These are phyloP conservation scores for Drosophila meridionalis DNA, from an alignment of 2,888 invertebrate genomes.

Conservation along the genomic window DNA sequence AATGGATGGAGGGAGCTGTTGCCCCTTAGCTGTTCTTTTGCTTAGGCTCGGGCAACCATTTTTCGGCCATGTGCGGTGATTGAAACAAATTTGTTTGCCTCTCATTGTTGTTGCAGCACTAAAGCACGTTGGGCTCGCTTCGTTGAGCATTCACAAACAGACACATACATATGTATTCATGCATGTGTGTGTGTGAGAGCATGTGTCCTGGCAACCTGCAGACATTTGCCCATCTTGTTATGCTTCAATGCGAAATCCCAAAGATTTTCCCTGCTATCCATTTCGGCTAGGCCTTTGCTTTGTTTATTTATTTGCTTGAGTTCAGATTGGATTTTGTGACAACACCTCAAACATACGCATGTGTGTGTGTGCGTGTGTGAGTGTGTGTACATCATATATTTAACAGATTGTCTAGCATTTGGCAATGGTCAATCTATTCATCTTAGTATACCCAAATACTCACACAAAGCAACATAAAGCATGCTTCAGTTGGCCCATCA, in stretches of 20 bases:
- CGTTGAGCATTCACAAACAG: constrained; percentile 13
- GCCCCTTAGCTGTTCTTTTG: constrained; percentile 35
- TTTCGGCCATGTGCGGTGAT: constrained; percentile 61
- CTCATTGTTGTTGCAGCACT: constrained; percentile 32
- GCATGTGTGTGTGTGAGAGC: not conserved
- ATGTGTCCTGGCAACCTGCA: constrained; percentile 20
- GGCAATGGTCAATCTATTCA: constrained; percentile 16
- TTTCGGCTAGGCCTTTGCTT: constrained; percentile 23
- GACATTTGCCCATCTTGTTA: constrained; percentile 32
- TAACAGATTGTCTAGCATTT: constrained; percentile 33
- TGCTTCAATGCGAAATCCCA: constrained; percentile 43
- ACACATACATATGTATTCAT: not conserved
- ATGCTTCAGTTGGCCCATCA: not conserved
- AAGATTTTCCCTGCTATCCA: constrained; percentile 41
- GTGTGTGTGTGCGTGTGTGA: not conserved
- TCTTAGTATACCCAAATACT: not conserved
- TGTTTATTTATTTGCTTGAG: constrained; percentile 48
- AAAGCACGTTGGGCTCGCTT: constrained; percentile 15
- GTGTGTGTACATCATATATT: constrained; percentile 11
- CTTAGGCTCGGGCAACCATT: constrained; percentile 52
- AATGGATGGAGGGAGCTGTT: too few relatives aligned
- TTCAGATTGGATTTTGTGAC: constrained; percentile 58
- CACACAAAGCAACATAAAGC: not conserved
- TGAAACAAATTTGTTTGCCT: constrained; percentile 67
- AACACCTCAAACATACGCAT: constrained; percentile 26